Evolutionary conservation across 1,140 invertebrate species (phyloP).

Genomic region (Onthophagus taurus): DNA sequence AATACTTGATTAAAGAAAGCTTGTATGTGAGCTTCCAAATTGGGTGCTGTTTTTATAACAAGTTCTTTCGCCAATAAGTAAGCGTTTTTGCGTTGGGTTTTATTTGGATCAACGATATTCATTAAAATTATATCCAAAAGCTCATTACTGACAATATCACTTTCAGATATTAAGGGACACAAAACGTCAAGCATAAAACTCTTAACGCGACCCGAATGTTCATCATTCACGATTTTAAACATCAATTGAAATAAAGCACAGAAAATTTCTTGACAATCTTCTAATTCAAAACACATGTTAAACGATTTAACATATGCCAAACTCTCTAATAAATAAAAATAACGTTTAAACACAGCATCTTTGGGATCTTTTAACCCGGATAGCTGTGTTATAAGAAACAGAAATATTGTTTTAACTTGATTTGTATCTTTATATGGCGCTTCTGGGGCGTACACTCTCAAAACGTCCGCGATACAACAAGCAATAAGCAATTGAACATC

Average conservation of each 20-base stretch:
- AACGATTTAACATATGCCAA: constrained; percentile 97
- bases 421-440: constrained; percentile 94
- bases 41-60: constrained; percentile 81
- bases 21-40: constrained; percentile 90
- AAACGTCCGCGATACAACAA: constrained; percentile 94
- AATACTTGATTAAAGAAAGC: constrained; percentile 92
- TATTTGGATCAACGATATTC: constrained; percentile 93
- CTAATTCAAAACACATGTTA: constrained; percentile 97
- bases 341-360: constrained; percentile 93
- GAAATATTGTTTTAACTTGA: constrained; percentile 88
- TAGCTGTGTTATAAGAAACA: constrained; percentile 93
- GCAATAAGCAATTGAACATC: constrained; percentile 93
- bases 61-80: constrained; percentile 87
- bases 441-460: constrained; percentile 96
- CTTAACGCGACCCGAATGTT: constrained; percentile 92
- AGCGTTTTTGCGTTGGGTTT: constrained; percentile 82
- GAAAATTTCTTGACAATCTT: constrained; percentile 96
- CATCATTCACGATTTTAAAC: constrained; percentile 93
- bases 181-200: constrained; percentile 94
- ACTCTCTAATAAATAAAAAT: constrained; percentile 93
- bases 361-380: constrained; percentile 91
- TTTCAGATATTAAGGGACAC: constrained; percentile 87
- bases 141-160: constrained; percentile 89
- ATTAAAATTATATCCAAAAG: constrained; percentile 87
- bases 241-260: constrained; percentile 89